phyloP scores from a whole-genome alignment of 2,888 invertebrate species.

The Bembecia ichneumoniformis region DNA sequence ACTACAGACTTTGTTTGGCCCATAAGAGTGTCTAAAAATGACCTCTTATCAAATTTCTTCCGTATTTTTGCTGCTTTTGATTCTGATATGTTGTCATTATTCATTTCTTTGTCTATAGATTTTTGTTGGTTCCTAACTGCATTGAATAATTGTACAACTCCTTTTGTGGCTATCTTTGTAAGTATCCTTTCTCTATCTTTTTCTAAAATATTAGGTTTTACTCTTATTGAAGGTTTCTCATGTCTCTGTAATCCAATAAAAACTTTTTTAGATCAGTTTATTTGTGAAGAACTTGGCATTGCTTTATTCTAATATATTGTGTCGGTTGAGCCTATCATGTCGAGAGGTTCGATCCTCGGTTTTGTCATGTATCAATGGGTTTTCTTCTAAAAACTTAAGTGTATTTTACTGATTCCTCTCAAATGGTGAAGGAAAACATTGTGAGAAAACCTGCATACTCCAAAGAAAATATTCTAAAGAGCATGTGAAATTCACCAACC shows the following conservation, averaged over 20 bases:
- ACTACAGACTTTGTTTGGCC: constrained; percentile 74
- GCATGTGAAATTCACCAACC: no score
- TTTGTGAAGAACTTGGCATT: no score
- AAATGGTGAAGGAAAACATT: no score
- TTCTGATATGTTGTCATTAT: constrained; percentile 81
- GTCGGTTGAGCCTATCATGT: no score
- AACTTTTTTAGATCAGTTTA: no score
- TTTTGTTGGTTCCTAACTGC: constrained; percentile 90
- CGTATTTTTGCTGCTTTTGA: constrained; percentile 82
- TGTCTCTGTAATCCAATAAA: constrained; percentile 61
- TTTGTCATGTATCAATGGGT: no score
- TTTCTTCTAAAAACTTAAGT: no score
- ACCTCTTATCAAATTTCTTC: constrained; percentile 81
- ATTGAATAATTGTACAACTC: constrained; percentile 94
- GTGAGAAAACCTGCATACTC: no score
- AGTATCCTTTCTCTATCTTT: constrained; percentile 83
- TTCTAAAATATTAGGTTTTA: constrained; percentile 83
- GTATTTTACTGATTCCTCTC: no score
- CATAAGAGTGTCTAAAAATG: constrained; percentile 86
- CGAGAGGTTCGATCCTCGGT: no score
- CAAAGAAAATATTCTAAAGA: no score
- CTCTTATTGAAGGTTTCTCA: constrained; percentile 75
- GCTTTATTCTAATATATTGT: no score
- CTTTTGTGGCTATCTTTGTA: constrained; percentile 89
- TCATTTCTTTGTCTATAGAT: constrained; percentile 78